phyloP scores from a whole-genome alignment of 2,113 vertebrate species.

The Salvelinus sp. region DNA sequence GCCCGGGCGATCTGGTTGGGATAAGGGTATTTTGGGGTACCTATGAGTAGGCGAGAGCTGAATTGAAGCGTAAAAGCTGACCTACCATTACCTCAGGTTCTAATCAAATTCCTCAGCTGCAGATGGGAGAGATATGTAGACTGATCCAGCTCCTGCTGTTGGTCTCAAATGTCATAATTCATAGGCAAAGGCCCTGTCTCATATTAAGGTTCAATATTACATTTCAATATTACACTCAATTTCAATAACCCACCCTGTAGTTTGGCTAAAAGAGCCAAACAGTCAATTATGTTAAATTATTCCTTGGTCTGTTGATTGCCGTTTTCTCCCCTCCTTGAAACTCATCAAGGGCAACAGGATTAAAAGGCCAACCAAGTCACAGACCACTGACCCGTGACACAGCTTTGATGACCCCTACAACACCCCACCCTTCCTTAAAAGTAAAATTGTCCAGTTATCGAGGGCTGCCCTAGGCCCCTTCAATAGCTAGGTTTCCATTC shows the following conservation, averaged over 20 bases:
- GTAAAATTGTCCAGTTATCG: constrained; percentile 57
- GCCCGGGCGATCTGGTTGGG: constrained; percentile 62
- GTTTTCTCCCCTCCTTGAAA: constrained; percentile 26
- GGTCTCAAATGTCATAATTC: constrained; percentile 66
- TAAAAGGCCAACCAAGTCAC: constrained; percentile 58
- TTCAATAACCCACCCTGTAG: background rate
- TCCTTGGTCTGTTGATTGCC: constrained; percentile 56
- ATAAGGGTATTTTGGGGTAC: constrained; percentile 56
- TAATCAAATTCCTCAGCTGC: constrained; percentile 66
- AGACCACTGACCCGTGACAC: constrained; percentile 67
- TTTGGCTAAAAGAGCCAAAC: constrained; percentile 26
- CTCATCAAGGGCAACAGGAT: constrained; percentile 57
- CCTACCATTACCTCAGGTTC: constrained; percentile 57
- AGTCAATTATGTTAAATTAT: constrained; percentile 31
- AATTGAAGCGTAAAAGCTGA: constrained; percentile 61
- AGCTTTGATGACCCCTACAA: constrained; percentile 67
- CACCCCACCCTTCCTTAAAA: no score
- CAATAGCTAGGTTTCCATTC: constrained; percentile 5
- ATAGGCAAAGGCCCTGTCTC: constrained; percentile 53
- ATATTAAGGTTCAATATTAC: constrained; percentile 17
- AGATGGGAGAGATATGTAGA: constrained; percentile 58
- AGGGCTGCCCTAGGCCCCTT: constrained; percentile 52
- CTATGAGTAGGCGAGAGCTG: constrained; percentile 63
- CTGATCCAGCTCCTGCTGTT: constrained; percentile 34
- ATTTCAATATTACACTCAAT: background rate